Conservation (phyloP, 2,797 vertebrate genomes). For the Acanthiza pusilla region DNA sequence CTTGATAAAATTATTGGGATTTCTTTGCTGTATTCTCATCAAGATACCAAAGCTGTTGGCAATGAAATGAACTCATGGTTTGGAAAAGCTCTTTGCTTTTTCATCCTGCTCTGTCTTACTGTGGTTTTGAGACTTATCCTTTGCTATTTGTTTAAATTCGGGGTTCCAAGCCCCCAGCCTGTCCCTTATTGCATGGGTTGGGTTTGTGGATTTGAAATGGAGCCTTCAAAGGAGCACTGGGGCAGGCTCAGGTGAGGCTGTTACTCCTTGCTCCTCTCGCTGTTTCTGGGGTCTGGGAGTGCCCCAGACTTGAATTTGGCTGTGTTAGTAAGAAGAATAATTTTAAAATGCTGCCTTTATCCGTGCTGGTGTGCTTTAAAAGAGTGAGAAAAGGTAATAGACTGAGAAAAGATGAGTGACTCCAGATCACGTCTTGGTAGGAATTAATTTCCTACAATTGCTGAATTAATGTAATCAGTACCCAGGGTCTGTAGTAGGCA, state of each 20-base stretch:
- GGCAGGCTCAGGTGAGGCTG: background rate
- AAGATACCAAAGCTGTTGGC: background rate
- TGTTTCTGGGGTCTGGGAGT: background rate
- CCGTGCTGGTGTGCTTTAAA: background rate
- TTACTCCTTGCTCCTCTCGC: background rate
- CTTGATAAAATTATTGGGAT: background rate
- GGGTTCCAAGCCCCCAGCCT: background rate
- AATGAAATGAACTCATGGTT: background rate
- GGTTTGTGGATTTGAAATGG: background rate
- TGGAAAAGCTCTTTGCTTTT: background rate
- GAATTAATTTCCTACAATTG: slow-evolving; percentile 15
- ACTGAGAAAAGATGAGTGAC: background rate
- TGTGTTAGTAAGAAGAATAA: background rate
- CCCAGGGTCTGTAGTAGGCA: background rate
- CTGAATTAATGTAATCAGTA: background rate
- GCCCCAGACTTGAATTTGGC: background rate
- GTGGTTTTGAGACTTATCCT: background rate
- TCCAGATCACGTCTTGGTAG: background rate
- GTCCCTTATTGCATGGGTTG: background rate
- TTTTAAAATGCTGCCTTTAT: background rate
- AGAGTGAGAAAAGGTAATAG: background rate
- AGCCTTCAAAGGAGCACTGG: background rate
- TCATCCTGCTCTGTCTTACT: background rate
- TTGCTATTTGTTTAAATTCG: background rate
- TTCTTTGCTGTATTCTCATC: background rate